phyloP scores from a whole-genome alignment of 2,888 invertebrate species.

The Hetaerina titia region DNA sequence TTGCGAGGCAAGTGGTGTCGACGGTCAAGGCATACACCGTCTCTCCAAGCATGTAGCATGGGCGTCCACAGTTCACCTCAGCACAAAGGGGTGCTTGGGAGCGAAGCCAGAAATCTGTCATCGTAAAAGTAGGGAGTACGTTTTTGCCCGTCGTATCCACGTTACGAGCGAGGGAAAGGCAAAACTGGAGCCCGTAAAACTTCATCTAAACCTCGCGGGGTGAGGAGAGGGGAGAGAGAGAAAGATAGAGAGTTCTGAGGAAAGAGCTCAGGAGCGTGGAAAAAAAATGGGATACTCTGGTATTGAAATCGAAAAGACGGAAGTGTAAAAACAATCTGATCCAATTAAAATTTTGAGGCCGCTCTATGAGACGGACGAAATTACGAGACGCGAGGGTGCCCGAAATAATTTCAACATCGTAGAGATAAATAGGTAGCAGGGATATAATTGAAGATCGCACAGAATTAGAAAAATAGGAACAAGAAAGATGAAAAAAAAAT shows the following conservation, averaged over 20 bases:
- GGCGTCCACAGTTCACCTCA: background rate
- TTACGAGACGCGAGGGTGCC: background rate
- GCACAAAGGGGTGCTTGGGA: background rate
- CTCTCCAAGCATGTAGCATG: background rate
- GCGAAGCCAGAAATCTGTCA: background rate
- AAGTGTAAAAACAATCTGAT: background rate
- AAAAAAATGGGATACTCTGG: background rate
- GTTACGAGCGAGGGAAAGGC: slow-evolving; percentile 8
- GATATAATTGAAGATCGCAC: background rate
- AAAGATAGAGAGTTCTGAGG: background rate
- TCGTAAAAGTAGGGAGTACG: background rate
- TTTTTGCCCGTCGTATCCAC: background rate
- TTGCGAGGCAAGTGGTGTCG: background rate
- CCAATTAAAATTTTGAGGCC: background rate
- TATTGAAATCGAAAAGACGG: background rate
- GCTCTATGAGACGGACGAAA: background rate
- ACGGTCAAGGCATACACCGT: background rate
- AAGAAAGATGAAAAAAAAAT: background rate
- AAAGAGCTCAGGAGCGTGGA: background rate
- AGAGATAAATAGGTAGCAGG: background rate
- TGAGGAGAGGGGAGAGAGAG: background rate
- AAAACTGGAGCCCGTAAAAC: background rate
- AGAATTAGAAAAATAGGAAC: too few species aligned
- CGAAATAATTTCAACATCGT: background rate
- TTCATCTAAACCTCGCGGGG: background rate